Conservation (phyloP, 2,113 vertebrate species). For the Ptyas mucosa region DNA sequence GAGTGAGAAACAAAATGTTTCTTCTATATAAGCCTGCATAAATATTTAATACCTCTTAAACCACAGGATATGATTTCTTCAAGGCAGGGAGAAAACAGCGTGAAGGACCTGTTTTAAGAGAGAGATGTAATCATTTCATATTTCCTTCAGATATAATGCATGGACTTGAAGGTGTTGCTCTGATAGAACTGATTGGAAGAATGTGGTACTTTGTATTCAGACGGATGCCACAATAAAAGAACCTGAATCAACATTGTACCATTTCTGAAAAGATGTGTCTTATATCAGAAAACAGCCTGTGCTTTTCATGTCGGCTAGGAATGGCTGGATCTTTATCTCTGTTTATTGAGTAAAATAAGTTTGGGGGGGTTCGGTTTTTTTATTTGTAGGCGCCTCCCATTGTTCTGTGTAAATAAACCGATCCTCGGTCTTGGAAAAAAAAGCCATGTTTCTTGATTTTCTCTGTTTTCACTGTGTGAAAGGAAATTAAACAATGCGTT, state of each 20-base stretch:
- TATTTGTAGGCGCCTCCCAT: not conserved
- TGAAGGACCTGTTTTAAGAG: not conserved
- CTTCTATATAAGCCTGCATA: not conserved
- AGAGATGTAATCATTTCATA: constrained; percentile 22
- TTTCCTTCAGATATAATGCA: not conserved
- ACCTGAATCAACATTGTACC: constrained; percentile 10
- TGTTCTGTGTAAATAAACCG: constrained; percentile 18
- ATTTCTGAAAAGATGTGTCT: constrained; percentile 15
- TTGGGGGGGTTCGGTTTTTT: too few relatives aligned
- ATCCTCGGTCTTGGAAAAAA: constrained; percentile 14
- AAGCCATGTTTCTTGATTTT: constrained; percentile 11
- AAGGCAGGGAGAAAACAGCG: not conserved
- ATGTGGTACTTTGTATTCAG: fast-evolving
- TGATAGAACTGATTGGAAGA: not conserved
- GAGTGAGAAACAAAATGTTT: not conserved
- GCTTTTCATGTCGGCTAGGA: constrained; percentile 8
- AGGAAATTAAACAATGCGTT: constrained; percentile 21
- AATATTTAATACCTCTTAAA: constrained; percentile 6
- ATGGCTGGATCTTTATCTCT: constrained; percentile 19
- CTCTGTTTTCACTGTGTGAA: not conserved
- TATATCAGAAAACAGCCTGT: not conserved
- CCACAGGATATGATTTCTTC: constrained; percentile 2
- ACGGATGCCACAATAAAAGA: constrained; percentile 10
- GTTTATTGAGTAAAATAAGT: constrained; percentile 30
- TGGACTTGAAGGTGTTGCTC: not conserved